phyloP scores from a whole-genome alignment of 2,113 vertebrate species.

The Prionailurus viverrinus region DNA sequence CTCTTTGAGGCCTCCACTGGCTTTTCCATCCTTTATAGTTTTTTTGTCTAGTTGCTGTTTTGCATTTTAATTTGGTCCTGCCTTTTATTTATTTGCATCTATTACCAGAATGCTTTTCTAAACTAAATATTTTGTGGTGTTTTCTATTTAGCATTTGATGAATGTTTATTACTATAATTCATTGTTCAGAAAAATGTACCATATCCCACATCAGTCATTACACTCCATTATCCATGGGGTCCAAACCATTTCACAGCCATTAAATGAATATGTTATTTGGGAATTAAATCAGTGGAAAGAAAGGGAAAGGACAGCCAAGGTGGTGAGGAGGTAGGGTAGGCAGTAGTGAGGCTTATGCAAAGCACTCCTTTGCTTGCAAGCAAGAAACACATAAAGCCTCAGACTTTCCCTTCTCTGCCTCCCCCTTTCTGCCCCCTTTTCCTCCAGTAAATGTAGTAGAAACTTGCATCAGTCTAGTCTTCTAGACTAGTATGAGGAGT shows the following conservation, averaged over 20 bases:
- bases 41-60: slow-evolving; percentile 49
- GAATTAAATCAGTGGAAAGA: slow-evolving; percentile 55
- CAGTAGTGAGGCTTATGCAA: neutral
- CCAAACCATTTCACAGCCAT: slow-evolving; percentile 42
- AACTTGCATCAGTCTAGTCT: neutral
- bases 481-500: neutral
- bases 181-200: slow-evolving; percentile 60
- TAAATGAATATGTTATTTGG: slow-evolving; percentile 46
- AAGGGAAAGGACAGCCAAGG: slow-evolving; percentile 18
- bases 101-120: slow-evolving; percentile 69
- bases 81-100: slow-evolving; percentile 67
- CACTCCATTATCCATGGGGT: slow-evolving; percentile 43
- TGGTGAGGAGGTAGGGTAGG: neutral
- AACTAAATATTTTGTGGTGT: slow-evolving; percentile 60
- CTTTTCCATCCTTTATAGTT: neutral
- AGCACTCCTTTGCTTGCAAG: neutral
- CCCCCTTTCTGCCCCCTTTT: neutral
- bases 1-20: slow-evolving; percentile 29
- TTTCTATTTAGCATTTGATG: slow-evolving; percentile 66
- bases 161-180: slow-evolving; percentile 64
- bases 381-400: neutral
- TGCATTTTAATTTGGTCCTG: slow-evolving; percentile 72
- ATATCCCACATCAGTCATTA: slow-evolving; percentile 8
- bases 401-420: neutral
- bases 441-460: neutral